Evolutionary conservation across 2,797 vertebrate species (phyloP).

Genomic region (Pelochelys cantorii): DNA sequence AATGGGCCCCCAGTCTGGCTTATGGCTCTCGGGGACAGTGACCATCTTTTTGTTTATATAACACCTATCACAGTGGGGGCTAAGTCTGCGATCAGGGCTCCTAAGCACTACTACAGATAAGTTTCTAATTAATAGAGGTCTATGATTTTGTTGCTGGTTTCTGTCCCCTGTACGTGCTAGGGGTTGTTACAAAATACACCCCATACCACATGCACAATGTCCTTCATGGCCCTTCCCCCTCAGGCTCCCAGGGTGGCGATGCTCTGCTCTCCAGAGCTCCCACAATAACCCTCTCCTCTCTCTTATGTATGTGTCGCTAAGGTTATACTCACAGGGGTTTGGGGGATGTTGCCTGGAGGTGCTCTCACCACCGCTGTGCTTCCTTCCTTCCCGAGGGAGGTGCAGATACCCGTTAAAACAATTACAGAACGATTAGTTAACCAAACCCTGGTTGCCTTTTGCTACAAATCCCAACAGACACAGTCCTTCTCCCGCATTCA

Average conservation of each 20-base stretch:
- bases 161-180: not conserved
- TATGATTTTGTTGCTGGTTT: not conserved
- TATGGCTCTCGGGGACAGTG: not conserved
- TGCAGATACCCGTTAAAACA: conserved; percentile 16
- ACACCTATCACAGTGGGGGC: not conserved
- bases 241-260: not conserved
- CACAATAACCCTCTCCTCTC: not conserved
- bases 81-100: not conserved
- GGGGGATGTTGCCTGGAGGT: not conserved
- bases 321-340: not conserved
- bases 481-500: not conserved
- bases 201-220: not conserved
- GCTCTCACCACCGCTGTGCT: not conserved
- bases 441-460: not conserved
- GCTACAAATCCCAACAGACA: accelerated
- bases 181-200: not conserved
- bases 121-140: not conserved
- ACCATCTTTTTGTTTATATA: not conserved
- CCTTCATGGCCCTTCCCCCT: not conserved
- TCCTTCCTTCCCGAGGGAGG: conserved; percentile 11
- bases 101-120: not conserved
- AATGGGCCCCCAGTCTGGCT: not conserved
- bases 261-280: accelerated
- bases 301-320: not conserved
- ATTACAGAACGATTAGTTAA: not conserved